Evolutionary conservation across 2,888 invertebrate species (phyloP), one percentile per base, ranked within the genome.

Genomic region (Caenorhabditis sp.): DNA sequence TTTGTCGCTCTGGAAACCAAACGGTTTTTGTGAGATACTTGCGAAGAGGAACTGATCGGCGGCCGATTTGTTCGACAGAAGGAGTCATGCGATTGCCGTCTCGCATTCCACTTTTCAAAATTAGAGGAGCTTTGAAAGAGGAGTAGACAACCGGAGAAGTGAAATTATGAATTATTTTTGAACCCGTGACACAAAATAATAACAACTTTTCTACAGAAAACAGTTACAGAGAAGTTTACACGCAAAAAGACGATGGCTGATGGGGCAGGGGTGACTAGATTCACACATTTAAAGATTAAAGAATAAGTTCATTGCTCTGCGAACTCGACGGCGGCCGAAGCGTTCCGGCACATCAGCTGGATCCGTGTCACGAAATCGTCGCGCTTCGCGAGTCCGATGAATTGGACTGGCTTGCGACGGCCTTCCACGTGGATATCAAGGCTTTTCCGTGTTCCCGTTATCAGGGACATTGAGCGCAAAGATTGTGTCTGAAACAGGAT

Each of bases 361-460:
- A 83, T 58, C 41, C 79, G 75, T 0, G 72, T 74, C 24, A 83
- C 75, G 61, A 83, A 83, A 32, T 79, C 78, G 63, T 83, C 83
- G 56, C 83, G 65, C 50, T 83, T 75, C 22, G 76, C 71, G 46
- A 83, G 70, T 37, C 86, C 85, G 24, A 83, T 75, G 62, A 86
- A 84, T 35, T 82, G 82, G n/a, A 85, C 59, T 24, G 85, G 82
- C 63, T 84, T 85, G 15, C 80, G 70, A 39, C 80, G 73, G 53
- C 77, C 81, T 22, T 77, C 73, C 43, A 87, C 32, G 24, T 58
- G 43, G 26, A 87, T 58, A 26, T 87, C 87, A 22, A 87, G 70
- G 39, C 82, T 75, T 75, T 87, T 87, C 22, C 85, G 72, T 13
- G 83, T 79, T 27, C 83, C 83, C 13, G 85, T 80, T 35, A 83